These are phyloP conservation scores for Ochotona princeps DNA, from an alignment of 2,113 vertebrate genomes.

Conservation along the genomic window DNA sequence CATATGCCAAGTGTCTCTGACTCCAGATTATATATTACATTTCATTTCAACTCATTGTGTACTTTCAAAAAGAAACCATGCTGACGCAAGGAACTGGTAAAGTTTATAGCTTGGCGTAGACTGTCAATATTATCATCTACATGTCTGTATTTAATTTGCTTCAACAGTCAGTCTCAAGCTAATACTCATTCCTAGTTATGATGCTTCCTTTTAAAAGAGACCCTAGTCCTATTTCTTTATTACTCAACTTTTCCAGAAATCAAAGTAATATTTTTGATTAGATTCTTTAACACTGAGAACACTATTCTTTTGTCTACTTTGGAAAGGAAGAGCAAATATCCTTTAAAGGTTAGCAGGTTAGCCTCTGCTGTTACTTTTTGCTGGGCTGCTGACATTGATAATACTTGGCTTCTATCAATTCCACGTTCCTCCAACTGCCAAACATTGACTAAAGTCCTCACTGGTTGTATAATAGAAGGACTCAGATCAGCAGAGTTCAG, in stretches of 20 bases:
- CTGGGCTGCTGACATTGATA: neutral
- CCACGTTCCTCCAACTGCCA: fast-evolving
- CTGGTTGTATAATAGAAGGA: fast-evolving
- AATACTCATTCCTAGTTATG: neutral
- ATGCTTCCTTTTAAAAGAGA: neutral
- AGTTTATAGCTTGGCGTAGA: neutral
- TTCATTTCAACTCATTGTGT: neutral
- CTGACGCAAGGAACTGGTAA: fast-evolving
- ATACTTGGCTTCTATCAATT: neutral
- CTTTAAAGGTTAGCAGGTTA: neutral
- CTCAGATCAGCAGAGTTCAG: neutral
- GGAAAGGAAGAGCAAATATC: neutral
- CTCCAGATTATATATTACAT: neutral
- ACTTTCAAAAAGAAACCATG: neutral
- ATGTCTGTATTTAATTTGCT: neutral
- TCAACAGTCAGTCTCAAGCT: neutral
- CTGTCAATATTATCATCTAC: neutral
- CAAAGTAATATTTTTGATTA: neutral
- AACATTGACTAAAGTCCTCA: neutral
- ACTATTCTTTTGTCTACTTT: neutral
- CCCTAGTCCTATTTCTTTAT: neutral
- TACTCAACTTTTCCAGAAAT: neutral
- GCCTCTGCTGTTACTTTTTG: neutral
- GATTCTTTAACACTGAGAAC: neutral
- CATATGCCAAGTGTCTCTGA: neutral